A percentile compares a stretch with the other conserved stretches of the same genome.
Evolutionary conservation across 2,113 vertebrate genomes (phyloP).

Genomic region (Ursus arctos): DNA sequence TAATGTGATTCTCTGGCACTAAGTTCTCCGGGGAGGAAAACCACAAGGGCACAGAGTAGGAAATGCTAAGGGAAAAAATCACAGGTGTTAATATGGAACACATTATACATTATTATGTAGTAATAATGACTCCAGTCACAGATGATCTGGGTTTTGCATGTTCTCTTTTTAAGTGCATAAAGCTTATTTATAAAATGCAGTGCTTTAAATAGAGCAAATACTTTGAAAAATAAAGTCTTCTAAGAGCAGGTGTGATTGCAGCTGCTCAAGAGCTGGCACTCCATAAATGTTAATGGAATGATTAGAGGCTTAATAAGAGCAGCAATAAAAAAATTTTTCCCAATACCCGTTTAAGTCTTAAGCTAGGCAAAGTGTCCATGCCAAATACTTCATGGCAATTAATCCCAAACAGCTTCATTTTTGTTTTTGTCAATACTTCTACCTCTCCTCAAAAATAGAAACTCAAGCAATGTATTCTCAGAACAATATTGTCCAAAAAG

Average conservation of each 20-base stretch:
- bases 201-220: slow-evolving; percentile 18
- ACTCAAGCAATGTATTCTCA: not conserved
- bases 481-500: not conserved
- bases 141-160: not conserved
- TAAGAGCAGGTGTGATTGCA: slow-evolving; percentile 59
- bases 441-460: not conserved
- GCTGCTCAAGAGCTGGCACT: not conserved
- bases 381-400: slow-evolving; percentile 42
- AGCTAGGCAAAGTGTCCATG: slow-evolving; percentile 27
- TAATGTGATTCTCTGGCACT: not conserved
- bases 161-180: not conserved
- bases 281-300: slow-evolving; percentile 66
- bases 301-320: slow-evolving; percentile 54
- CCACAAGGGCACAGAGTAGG: not conserved
- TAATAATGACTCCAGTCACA: not conserved
- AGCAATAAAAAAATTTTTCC: slow-evolving; percentile 36
- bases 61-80: not conserved
- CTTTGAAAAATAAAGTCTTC: slow-evolving; percentile 43
- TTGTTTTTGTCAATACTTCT: not conserved
- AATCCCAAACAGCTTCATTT: slow-evolving; percentile 1
- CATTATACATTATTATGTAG: not conserved
- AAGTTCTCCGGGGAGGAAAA: not conserved
- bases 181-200: slow-evolving; percentile 52
- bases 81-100: not conserved
- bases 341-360: slow-evolving; percentile 12